Evolutionary conservation across 2,113 vertebrate genomes (phyloP).

Genomic region (Cinclus cinclus): DNA sequence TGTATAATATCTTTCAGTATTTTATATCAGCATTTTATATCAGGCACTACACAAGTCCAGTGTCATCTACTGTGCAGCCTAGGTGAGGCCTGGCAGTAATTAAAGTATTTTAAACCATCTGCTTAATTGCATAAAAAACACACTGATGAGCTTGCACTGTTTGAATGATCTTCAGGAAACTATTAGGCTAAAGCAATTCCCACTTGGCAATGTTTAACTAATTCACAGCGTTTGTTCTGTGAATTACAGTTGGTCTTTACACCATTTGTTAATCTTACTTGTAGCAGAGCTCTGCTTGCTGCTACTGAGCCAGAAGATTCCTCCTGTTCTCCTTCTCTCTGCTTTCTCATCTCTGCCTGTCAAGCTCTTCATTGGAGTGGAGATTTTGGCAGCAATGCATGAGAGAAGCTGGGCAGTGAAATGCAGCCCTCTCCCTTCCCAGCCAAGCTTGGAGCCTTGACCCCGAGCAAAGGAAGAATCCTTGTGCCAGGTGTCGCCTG

Average conservation of each 20-base stretch:
- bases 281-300: not conserved
- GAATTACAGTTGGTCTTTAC: not conserved
- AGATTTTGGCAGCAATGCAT: not conserved
- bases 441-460: not conserved
- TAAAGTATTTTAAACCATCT: conserved; percentile 21
- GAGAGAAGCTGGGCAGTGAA: not conserved
- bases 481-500: not conserved
- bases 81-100: not conserved
- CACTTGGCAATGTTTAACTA: not conserved
- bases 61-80: not conserved
- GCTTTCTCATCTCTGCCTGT: not conserved
- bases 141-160: not conserved
- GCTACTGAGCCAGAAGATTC: not conserved
- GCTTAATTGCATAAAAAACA: conserved; percentile 2
- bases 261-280: not conserved
- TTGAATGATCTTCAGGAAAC: conserved; percentile 7
- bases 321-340: not conserved
- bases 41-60: not conserved
- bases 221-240: not conserved
- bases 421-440: not conserved
- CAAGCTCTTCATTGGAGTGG: not conserved
- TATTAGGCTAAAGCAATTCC: not conserved
- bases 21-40: not conserved
- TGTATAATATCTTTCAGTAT: not conserved
- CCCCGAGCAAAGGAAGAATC: accelerated